Evolutionary conservation across 30 jellyfish, hydroid and myxozoan genomes (phyloP).

Genomic region (Turritopsis dohrnii): DNA sequence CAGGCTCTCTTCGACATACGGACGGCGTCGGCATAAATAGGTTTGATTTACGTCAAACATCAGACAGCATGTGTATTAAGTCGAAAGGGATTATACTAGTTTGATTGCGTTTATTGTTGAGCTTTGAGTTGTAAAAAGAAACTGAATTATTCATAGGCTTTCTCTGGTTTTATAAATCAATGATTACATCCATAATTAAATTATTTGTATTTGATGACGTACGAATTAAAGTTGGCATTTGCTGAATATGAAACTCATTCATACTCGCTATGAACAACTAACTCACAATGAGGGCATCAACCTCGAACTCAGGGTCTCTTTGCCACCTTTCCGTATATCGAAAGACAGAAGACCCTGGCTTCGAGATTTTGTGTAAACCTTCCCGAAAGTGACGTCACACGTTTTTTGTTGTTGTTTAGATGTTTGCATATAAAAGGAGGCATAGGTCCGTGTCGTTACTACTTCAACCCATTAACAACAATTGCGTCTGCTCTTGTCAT

Average conservation of each 20-base stretch:
- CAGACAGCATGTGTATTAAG: too few species aligned
- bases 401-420: constrained; percentile 16
- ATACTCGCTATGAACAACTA: neutral
- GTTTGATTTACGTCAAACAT: too few species aligned
- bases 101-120: neutral
- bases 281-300: too few species aligned
- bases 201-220: too few species aligned
- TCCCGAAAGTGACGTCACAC: too few species aligned
- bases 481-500: constrained; percentile 62
- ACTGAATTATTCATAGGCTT: neutral
- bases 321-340: too few species aligned
- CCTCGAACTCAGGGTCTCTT: too few species aligned
- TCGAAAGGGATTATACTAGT: neutral
- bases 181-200: neutral
- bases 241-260: neutral
- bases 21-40: too few species aligned
- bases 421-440: constrained; percentile 54
- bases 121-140: neutral
- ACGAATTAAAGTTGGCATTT: neutral
- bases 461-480: constrained; percentile 75
- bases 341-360: neutral
- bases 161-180: neutral
- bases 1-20: too few species aligned
- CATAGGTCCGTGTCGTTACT: constrained; percentile 38
- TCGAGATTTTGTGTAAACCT: too few species aligned